Base-by-base conservation (phyloP, 2,797 vertebrate genomes). In the Sebastes variabilis region DNA sequence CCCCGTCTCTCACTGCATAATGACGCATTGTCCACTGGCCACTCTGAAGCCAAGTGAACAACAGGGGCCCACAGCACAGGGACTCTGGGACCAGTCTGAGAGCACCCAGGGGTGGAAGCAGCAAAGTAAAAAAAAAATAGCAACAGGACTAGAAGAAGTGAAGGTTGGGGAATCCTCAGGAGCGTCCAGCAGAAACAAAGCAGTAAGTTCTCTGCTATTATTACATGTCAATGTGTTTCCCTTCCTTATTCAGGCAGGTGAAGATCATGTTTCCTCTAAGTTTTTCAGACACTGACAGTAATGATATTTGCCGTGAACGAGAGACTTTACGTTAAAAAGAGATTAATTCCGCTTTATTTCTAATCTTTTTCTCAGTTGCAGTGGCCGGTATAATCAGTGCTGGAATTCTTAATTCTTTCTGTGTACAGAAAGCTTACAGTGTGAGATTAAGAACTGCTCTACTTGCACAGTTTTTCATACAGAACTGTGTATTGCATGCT, bases 111-210 rank as follows among this genome's bases (percentile, higher is more conserved):
- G 74, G 18, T 52, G 11, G 20, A 59, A 65, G 38, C 36, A 66
- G 20, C 60, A 54, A 20, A 72, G 22, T 52, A 52, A 46, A 46
- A 49, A n/a, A 54, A 54, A 22, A 68, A 62, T 32, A 85, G 72
- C 83, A 77, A 83, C 25, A 76, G 52, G 38, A 64, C 12, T 34
- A 67, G 74, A 86, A 83, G 83, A 85, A 85, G 5, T 54, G 6
- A 16, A n/a, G 58, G 20, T 59, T 46, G 13, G 42, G 55, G 22
- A 59, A 5, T 66, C 71, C 38, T 69, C 18, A 71, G 24, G 9
- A 7, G 6, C 2, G 0, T 6, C 0, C 2, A 42, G 49, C 7
- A 1, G 14, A 72, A 66, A 59, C 46, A 59, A 49, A 61, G 30
- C 54, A 30, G 86, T 87, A 77, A 87, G 86, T 72, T 38, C 3